phyloP scores from a whole-genome alignment of 2,113 vertebrate species.

The Callipepla californica region DNA sequence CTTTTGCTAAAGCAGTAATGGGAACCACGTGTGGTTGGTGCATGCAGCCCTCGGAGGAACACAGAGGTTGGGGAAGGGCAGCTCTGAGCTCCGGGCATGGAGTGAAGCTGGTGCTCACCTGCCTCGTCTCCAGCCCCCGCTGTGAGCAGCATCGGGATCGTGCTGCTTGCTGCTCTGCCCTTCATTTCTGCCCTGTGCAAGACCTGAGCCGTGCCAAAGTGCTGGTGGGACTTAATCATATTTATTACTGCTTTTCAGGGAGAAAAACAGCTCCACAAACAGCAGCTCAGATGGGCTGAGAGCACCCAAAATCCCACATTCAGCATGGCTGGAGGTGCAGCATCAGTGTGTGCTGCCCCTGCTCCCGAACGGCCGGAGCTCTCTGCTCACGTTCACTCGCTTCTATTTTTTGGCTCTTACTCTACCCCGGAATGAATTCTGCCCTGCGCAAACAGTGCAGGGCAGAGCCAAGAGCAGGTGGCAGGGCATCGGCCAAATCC shows the following conservation, averaged over 20 bases:
- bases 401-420: background rate
- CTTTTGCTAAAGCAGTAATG: background rate
- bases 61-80: background rate
- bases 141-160: rapidly evolving
- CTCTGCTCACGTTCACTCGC: background rate
- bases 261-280: background rate
- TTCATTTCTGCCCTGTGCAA: background rate
- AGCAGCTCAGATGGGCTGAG: background rate
- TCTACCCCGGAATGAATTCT: background rate
- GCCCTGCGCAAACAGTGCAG: slow-evolving; percentile 26
- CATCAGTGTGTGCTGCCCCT: background rate
- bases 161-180: background rate
- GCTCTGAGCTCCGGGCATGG: background rate
- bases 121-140: background rate
- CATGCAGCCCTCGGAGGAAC: background rate
- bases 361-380: background rate
- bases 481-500: background rate
- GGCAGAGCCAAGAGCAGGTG: slow-evolving; percentile 56
- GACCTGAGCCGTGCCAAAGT: background rate
- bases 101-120: background rate
- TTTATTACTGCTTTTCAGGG: slow-evolving; percentile 21
- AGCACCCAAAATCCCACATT: background rate
- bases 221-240: background rate
- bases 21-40: background rate
- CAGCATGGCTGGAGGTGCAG: rapidly evolving